These are phyloP conservation scores for Atrina japonica DNA, from an alignment of 2,888 invertebrate species.

Conservation along the genomic window DNA sequence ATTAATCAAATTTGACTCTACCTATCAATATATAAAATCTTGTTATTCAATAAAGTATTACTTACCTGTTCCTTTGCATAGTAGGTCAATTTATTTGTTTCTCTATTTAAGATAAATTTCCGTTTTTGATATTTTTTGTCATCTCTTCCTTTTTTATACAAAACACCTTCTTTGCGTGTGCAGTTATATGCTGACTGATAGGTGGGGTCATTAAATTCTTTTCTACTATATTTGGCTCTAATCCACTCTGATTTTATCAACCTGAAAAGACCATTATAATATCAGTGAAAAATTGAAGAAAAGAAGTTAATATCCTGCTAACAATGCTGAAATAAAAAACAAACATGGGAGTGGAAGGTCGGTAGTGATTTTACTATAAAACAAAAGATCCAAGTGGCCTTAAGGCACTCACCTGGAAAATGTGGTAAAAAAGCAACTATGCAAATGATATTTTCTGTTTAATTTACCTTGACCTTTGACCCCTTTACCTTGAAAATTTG, in stretches of 20 bases:
- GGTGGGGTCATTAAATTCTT: slow-evolving; percentile 91
- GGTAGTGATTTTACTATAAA: too few relatives aligned
- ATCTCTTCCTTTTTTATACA: slow-evolving; percentile 94
- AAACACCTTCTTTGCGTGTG: slow-evolving; percentile 88
- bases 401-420: too few relatives aligned
- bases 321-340: too few relatives aligned
- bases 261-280: slow-evolving; percentile 82
- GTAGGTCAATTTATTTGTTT: slow-evolving; percentile 89
- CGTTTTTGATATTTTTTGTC: slow-evolving; percentile 91
- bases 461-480: too few relatives aligned
- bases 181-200: slow-evolving; percentile 87
- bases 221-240: slow-evolving; percentile 92
- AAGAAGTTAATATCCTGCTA: not conserved
- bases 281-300: not conserved
- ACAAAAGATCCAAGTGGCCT: too few relatives aligned
- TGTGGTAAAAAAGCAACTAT: too few relatives aligned
- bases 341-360: too few relatives aligned
- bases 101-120: slow-evolving; percentile 90
- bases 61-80: slow-evolving; percentile 82
- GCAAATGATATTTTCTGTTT: too few relatives aligned
- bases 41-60: too few relatives aligned
- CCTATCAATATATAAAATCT: too few relatives aligned
- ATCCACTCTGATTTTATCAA: slow-evolving; percentile 95
- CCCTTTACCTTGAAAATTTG: too few relatives aligned
- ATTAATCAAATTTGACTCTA: too few relatives aligned